A percentile compares a stretch with the other conserved stretches of the same genome.
phyloP scores from a whole-genome alignment of 2,888 invertebrate genomes.

The Nephrotoma guestfalica region DNA sequence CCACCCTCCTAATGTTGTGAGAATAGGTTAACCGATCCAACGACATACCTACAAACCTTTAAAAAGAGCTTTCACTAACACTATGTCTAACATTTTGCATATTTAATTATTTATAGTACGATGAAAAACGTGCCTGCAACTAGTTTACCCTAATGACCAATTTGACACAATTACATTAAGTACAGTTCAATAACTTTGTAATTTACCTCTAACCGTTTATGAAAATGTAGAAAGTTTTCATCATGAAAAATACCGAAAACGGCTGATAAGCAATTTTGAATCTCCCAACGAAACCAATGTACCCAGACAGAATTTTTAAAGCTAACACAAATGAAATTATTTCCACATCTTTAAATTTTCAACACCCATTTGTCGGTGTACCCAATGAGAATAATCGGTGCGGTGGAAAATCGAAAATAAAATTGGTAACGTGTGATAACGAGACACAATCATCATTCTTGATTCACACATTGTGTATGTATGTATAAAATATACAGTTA shows the following conservation, averaged over 20 bases:
- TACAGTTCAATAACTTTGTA: not conserved
- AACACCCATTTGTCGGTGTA: not conserved
- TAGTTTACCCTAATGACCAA: not conserved
- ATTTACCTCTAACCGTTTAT: not conserved
- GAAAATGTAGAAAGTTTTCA: not conserved
- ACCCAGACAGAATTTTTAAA: not conserved
- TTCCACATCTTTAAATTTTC: not conserved
- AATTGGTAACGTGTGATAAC: not conserved
- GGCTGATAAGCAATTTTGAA: not conserved
- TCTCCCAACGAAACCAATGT: not conserved
- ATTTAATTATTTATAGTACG: too few relatives aligned
- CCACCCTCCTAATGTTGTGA: too few relatives aligned
- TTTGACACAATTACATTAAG: not conserved
- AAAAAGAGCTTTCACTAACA: too few relatives aligned
- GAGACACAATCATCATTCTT: not conserved
- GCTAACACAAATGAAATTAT: not conserved
- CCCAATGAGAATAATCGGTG: not conserved
- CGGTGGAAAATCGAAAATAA: not conserved
- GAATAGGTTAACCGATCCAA: too few relatives aligned
- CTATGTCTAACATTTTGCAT: too few relatives aligned
- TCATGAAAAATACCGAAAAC: not conserved
- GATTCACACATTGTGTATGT: not conserved
- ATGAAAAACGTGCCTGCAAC: too few relatives aligned
- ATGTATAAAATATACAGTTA: too few relatives aligned
- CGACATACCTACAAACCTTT: too few relatives aligned